Evolutionary conservation across 2,113 vertebrate genomes (phyloP).

Genomic region (Lampris megalopsis): DNA sequence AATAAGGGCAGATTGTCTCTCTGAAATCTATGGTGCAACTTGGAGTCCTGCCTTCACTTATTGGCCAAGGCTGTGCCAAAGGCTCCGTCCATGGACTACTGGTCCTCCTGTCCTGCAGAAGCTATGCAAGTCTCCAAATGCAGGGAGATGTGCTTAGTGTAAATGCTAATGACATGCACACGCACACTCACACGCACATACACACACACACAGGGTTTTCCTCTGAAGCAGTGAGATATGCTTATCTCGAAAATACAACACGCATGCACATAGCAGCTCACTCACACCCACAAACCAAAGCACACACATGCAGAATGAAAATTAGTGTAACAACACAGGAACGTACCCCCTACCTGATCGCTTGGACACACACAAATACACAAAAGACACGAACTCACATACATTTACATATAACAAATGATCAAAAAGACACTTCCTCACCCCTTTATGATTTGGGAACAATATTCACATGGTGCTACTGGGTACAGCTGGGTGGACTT

Average conservation of each 20-base stretch:
- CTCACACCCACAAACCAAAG: not conserved
- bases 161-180: constrained; percentile 32
- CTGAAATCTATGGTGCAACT: constrained; percentile 73
- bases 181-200: constrained; percentile 35
- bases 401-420: constrained; percentile 44
- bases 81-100: constrained; percentile 67
- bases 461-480: constrained; percentile 80
- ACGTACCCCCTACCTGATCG: constrained; percentile 60
- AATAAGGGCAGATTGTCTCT: constrained; percentile 76
- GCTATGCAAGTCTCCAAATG: constrained; percentile 78
- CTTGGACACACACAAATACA: constrained; percentile 43
- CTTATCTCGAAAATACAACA: not conserved
- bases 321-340: constrained; percentile 48
- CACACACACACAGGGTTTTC: not conserved
- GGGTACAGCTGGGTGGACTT: constrained; percentile 34
- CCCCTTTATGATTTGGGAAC: constrained; percentile 78
- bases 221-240: not conserved
- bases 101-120: constrained; percentile 78
- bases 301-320: constrained; percentile 25
- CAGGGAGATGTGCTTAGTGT: constrained; percentile 73
- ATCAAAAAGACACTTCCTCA: constrained; percentile 54
- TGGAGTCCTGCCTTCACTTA: constrained; percentile 73
- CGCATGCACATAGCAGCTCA: not conserved
- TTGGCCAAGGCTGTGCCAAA: constrained; percentile 71
- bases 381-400: constrained; percentile 35